These are phyloP conservation scores for Diprion similis DNA, from an alignment of 1,140 invertebrate species.

Conservation along the genomic window DNA sequence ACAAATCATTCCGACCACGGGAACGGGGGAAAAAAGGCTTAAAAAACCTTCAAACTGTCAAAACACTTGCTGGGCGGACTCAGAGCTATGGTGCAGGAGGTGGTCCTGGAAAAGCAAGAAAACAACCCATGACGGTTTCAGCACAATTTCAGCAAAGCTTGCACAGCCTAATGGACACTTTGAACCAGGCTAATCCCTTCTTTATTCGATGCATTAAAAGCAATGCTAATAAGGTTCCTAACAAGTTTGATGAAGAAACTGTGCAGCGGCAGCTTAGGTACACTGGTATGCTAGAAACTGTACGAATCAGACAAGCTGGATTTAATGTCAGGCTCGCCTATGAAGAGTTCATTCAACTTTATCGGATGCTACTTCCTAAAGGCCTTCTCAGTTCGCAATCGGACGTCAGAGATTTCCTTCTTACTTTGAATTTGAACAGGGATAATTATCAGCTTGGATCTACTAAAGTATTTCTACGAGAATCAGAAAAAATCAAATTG, in stretches of 20 bases:
- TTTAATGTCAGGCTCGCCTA: slow-evolving; percentile 94
- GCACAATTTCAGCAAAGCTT: slow-evolving; percentile 94
- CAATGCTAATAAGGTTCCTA: slow-evolving; percentile 89
- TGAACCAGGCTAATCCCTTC: slow-evolving; percentile 95
- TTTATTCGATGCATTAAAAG: slow-evolving; percentile 98
- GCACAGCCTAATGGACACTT: slow-evolving; percentile 89
- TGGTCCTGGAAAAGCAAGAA: slow-evolving; percentile 73
- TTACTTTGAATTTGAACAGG: slow-evolving; percentile 79
- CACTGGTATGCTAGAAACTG: slow-evolving; percentile 97
- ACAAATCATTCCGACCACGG: slow-evolving; percentile 86
- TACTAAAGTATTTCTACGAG: slow-evolving; percentile 92
- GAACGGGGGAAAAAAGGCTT: slow-evolving; percentile 80
- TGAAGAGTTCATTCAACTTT: slow-evolving; percentile 93
- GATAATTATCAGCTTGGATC: slow-evolving; percentile 91
- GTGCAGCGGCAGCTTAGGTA: slow-evolving; percentile 88
- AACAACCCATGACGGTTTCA: slow-evolving; percentile 90
- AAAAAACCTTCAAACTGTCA: slow-evolving; percentile 89
- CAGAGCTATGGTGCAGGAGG: slow-evolving; percentile 59
- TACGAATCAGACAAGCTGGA: slow-evolving; percentile 92
- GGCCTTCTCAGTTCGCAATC: slow-evolving; percentile 80
- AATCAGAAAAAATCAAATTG: slow-evolving; percentile 92
- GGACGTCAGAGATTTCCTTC: slow-evolving; percentile 82
- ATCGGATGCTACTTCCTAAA: slow-evolving; percentile 89
- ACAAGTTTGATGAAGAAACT: slow-evolving; percentile 92
- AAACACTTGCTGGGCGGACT: slow-evolving; percentile 81